Base-by-base conservation (phyloP, 2,797 vertebrate genomes). In the Columba guinea region DNA sequence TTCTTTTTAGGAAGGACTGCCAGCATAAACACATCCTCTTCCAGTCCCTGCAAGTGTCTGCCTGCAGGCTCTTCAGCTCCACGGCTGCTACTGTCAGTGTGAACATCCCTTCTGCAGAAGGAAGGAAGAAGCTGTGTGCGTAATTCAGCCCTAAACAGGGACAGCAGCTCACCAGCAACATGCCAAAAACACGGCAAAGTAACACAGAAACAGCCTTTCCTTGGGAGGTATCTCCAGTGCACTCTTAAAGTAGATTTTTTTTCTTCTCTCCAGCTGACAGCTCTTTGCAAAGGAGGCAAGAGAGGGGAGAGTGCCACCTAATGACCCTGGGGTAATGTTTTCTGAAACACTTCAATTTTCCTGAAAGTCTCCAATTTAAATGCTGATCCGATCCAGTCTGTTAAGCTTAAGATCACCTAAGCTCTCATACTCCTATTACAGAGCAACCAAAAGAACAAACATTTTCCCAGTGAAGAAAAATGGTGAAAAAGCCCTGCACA, bases 241-340 rank as follows among this genome's bases (percentile, higher is more conserved):
- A n/a, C 41, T 80, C 53, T 48, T 64, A 23, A 44, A 68, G 22
- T 7, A 23, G 8, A 3, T 11, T 39, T 80, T 65, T 65, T 34
- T 7, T 18, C 13, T 27, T 20, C 30, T 52, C 69, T 39, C n/a
- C 13, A 65, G 52, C 21, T 62, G 76, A 26, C 35, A 85, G 26
- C 30, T 84, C 81, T 64, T 69, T 30, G 48, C 49, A 60, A 93
- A 89, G 75, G 16, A 63, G 30, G 70, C 27, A 69, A 27, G 59
- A 88, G 74, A 90, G 65, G 24, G 41, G 77, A 83, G 49, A 77
- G n/a, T 80, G 62, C 53, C 83, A 89, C 76, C 71, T 87, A 91
- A 91, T 51, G 73, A 91, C 55, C 48, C 69, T 12, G 44, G 23
- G 35, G n/a, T 75, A 55, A 86, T 1, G 18, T n/a, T 64, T 80